These are phyloP conservation scores for Datnioides undecimradiatus DNA, from an alignment of 2,113 vertebrate species.

Conservation along the genomic window DNA sequence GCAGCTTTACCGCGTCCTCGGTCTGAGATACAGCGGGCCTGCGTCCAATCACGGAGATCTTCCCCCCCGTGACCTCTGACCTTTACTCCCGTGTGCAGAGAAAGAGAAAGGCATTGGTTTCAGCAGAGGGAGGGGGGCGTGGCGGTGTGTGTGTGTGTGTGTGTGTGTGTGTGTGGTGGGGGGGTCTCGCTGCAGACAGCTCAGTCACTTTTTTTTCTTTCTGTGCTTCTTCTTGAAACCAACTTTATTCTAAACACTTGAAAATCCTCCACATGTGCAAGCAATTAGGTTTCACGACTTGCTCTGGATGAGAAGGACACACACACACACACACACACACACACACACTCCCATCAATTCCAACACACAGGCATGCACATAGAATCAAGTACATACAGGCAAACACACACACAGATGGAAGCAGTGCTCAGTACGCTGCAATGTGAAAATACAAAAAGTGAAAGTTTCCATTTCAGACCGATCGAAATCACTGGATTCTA, in stretches of 20 bases:
- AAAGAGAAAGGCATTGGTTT: conserved; percentile 79
- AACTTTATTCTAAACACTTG: conserved; percentile 83
- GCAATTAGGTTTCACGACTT: conserved; percentile 82
- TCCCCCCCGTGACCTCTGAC: conserved; percentile 79
- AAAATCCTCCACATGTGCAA: conserved; percentile 85
- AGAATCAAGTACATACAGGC: conserved; percentile 6
- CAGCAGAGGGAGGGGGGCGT: conserved; percentile 68
- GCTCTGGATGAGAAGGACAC: conserved; percentile 71
- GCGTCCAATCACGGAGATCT: conserved; percentile 82
- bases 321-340: conserved; percentile 48
- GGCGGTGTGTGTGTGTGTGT: too few relatives aligned
- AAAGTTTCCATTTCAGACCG: too few relatives aligned
- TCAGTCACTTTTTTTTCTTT: conserved; percentile 45
- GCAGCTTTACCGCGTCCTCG: conserved; percentile 58
- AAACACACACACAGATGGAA: not conserved
- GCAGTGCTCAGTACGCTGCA: too few relatives aligned
- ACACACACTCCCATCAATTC: too few relatives aligned
- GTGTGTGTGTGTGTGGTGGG: too few relatives aligned
- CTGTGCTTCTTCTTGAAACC: conserved; percentile 74
- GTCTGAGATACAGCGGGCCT: conserved; percentile 76
- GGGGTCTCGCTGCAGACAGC: conserved; percentile 68
- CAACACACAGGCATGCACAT: not conserved
- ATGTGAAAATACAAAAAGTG: too few relatives aligned
- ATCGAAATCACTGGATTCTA: too few relatives aligned
- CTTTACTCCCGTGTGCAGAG: conserved; percentile 69